Percentiles rank a stretch among this genome's conserved stretches.
Evolutionary conservation across 2,888 invertebrate species (phyloP).

Genomic region (Lepidocyrtoides sp.): DNA sequence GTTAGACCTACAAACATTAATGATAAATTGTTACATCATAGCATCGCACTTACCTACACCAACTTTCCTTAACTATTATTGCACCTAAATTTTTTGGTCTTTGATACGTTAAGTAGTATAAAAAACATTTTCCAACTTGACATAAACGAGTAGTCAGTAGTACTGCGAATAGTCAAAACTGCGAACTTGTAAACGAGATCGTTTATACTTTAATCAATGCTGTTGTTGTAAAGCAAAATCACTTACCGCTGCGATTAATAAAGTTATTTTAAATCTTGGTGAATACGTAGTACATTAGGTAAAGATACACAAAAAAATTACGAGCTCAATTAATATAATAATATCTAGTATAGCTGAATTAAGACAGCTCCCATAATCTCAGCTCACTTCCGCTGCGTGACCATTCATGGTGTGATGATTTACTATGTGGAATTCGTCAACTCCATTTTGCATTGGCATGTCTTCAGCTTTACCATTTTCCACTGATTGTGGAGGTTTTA

Average conservation of each 20-base stretch:
- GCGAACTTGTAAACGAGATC: conserved; percentile 54
- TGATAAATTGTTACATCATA: neutral
- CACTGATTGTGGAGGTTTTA: neutral
- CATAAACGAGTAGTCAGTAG: neutral
- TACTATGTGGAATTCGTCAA: conserved; percentile 24
- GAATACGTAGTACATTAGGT: neutral
- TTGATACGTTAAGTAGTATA: neutral
- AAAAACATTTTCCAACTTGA: conserved; percentile 3
- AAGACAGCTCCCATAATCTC: neutral
- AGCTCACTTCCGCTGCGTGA: conserved; percentile 57
- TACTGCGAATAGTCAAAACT: neutral
- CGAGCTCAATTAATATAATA: conserved; percentile 36
- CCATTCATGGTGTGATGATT: conserved; percentile 57
- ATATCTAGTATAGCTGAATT: neutral
- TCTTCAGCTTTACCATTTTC: conserved; percentile 47
- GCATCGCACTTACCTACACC: too few relatives aligned
- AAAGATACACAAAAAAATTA: too few relatives aligned
- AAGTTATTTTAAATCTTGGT: conserved; percentile 36
- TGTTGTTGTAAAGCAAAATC: neutral
- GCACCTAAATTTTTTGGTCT: neutral
- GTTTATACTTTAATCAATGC: conserved; percentile 52
- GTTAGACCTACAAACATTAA: neutral
- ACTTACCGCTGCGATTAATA: neutral
- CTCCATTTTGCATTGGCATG: conserved; percentile 47
- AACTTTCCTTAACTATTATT: neutral